Evolutionary conservation across 2,797 vertebrate species (phyloP), one percentile per base, ranked within the genome.

Genomic region (Melanotaenia parkinsoni): DNA sequence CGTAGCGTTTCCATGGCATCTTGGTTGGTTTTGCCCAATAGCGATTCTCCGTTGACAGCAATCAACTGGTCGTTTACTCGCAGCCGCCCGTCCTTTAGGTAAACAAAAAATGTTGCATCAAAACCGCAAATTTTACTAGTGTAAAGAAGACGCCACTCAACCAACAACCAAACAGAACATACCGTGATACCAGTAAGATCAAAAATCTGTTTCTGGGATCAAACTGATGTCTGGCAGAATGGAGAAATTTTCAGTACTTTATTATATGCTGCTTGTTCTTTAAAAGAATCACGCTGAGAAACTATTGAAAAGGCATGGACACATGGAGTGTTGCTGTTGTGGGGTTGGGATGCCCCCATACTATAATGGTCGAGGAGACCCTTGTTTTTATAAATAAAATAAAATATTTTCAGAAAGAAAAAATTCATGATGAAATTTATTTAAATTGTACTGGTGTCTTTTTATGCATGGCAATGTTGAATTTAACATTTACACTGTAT

Each of bases 1-100:
- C 97, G 91, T 3, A 99, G 94, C 4, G 96, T 97, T 89, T 99
- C 97, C 98, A 99, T 99, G 88, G 98, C 98, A 4, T 99, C 98
- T 74, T 98, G 97, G 91, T 99, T 99, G 74, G 97, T 98, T 92
- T 98, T 99, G 63, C 95, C 97, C 90, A 99, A 65, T 56, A 99
- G 92, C 0, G 98, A 99, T 78, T 99, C 97, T 22, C 96, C 96
- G 71, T 99, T 99, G 70, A 99, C 97, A 0, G 97, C 97, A 61
- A 99, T 97, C 86, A 99, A 86, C 81, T 99, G 98, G 92, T 99
- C 97, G 0, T 99, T 99, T 32, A 99, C 96, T 47, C 95, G 91
- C 47, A 99, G 95, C 7, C 97, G 95, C n/a, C 97, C 97, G 53
- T 99, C 98, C 98, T 99, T 88, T 72, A 72, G 63, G 33, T 2